Base-by-base conservation (phyloP, 37 sponge, comb jelly and placozoan species). In the Aplysina aerophoba region DNA sequence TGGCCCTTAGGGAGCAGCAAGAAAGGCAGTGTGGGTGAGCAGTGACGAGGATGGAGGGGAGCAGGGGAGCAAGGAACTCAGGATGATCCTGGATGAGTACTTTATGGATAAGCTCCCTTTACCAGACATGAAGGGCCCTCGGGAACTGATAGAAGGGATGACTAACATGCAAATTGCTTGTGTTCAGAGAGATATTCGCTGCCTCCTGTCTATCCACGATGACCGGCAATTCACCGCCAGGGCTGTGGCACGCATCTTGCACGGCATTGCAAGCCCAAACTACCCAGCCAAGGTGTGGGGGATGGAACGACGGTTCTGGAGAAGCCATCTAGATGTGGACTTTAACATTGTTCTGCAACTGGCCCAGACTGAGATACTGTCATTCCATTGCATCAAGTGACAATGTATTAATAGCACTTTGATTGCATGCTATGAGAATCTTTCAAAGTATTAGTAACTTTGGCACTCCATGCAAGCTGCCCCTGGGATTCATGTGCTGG, bases 231-330 rank as follows among this genome's bases (percentile, higher is more conserved):
- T 96, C n/a, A 91, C 88, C 38, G 97, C 93, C 15, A 83, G 94
- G 25, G 85, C 89, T 0, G 85, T 98, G 62, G 99, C 97, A 22
- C 66, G 99, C 31, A 92, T 98, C n/a, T 90, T 98, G 40, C 95
- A 96, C 57, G 99, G 99, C 12, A 98, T 98, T 19, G 33, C 89
- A 4, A 98, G 97, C 79, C 99, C 99, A 14, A 87, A 85, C 36
- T 98, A 84, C 83, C 95, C 97, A 41, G 97, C 99, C 2, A 64
- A 88, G n/a, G 93, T 94, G 55, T 98, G 99, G 99, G 94, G 93
- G 15, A 81, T 84, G 53, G 86, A 84, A 50, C 54, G 62, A n/a
- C 68, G 85, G 37, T 91, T 86, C 59, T 98, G 99, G 99, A 90
- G 99, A 63, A 85, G 78, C 15, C 87, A 98, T 68, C 39, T 96